Conservation (phyloP, 1,140 invertebrate genomes). For the Nomia melanderi region DNA sequence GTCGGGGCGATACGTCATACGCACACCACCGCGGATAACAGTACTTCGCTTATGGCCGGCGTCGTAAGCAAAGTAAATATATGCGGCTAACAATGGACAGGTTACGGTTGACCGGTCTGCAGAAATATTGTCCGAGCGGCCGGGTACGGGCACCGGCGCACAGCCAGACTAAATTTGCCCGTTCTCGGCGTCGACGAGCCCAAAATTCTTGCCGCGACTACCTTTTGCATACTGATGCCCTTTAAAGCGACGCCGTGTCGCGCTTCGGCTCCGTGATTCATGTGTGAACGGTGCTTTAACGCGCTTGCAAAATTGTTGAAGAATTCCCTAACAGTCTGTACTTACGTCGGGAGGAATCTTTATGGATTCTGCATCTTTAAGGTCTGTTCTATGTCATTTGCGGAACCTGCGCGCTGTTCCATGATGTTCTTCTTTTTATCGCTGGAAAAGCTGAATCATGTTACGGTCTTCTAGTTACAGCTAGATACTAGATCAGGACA, state of each 20-base stretch:
- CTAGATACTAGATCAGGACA: no score
- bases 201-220: constrained; percentile 42
- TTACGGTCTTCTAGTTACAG: no score
- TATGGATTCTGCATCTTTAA: no score
- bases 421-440: neutral
- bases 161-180: constrained; percentile 18
- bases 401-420: no score
- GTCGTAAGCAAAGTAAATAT: constrained; percentile 57
- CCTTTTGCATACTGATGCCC: constrained; percentile 52
- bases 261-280: no score
- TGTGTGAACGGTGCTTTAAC: neutral
- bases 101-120: constrained; percentile 41
- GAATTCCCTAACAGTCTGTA: no score
- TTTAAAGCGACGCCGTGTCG: constrained; percentile 21
- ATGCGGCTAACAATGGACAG: constrained; percentile 57
- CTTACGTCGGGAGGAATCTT: no score
- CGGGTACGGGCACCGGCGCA: no score
- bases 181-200: constrained; percentile 9
- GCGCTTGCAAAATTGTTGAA: no score
- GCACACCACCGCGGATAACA: constrained; percentile 53
- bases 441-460: neutral
- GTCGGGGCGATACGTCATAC: constrained; percentile 50
- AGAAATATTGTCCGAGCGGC: constrained; percentile 26
- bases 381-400: no score
- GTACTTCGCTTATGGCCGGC: constrained; percentile 56